Percentiles rank a stretch among this genome's conserved stretches.
These are phyloP conservation scores for Heloderma charlesbogerti DNA, from an alignment of 2,113 vertebrate genomes.

Conservation along the genomic window DNA sequence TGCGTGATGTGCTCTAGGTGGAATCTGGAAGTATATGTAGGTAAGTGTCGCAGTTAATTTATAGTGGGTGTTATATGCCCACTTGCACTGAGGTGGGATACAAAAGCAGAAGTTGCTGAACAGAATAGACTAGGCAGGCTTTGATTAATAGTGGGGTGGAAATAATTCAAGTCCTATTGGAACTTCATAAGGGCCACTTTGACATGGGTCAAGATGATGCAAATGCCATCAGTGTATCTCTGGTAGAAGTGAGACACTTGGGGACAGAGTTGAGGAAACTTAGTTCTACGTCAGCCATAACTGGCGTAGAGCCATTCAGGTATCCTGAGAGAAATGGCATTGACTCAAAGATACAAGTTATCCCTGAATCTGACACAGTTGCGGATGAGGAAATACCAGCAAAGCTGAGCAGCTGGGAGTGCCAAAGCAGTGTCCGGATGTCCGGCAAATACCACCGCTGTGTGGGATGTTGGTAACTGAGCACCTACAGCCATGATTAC, in stretches of 20 bases:
- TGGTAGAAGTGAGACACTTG: background rate
- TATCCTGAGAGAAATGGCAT: background rate
- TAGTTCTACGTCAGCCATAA: background rate
- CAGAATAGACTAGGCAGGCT: background rate
- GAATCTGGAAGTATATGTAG: background rate
- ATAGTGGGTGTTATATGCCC: background rate
- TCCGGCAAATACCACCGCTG: background rate
- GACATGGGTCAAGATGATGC: background rate
- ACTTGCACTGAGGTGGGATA: background rate
- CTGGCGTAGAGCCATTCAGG: background rate
- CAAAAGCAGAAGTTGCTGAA: background rate
- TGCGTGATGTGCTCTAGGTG: background rate
- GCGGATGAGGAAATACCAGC: background rate
- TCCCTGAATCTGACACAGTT: background rate
- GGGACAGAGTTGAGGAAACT: background rate
- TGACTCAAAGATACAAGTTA: background rate
- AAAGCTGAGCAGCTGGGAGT: background rate
- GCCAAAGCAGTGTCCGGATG: background rate
- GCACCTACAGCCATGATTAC: background rate
- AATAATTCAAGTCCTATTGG: background rate
- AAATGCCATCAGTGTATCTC: background rate
- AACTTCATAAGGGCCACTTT: background rate
- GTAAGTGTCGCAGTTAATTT: background rate
- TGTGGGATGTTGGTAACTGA: background rate
- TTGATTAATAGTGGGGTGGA: background rate